Evolutionary conservation across 2,797 vertebrate genomes (phyloP), one percentile per base, ranked within the genome.

Genomic region (Aulostomus chinensis): DNA sequence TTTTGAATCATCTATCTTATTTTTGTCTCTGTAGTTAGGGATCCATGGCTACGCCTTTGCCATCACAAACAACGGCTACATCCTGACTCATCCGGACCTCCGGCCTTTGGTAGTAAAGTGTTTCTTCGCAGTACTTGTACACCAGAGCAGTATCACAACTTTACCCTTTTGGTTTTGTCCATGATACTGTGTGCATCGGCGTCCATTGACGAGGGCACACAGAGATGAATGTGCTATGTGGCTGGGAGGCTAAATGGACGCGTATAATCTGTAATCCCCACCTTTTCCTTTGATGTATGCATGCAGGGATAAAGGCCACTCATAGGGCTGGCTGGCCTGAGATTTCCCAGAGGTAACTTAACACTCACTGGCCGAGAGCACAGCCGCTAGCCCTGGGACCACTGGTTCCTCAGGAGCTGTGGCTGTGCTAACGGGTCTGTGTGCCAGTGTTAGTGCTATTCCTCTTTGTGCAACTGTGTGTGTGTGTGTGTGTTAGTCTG

Each of bases 41-140:
- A 98, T 98, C 90, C 97, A 99, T 0, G 96, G 97, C 14, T 99
- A 99, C 3, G 93, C 90, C 4, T 99, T 99, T 79, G 96, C 96
- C 49, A 93, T 99, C 85, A 99, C 96, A 26, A 99, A 97, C 89
- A 99, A 99, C 5, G 97, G 97, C 73, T 98, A 98, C 70, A 96
- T 99, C 85, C 87, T 99, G 88, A 97, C 92, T 3, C 97, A 99
- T 47, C 96, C 97, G 4, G 96, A 99, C 73, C 94, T 99, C 43
- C 88, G 96, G 58, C 96, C 95, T 43, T 83, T 98, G 94, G 97
- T 99, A 96, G n/a, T n/a, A 96, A 31, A 57, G 25, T 15, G 1
- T 43, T 71, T 64, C 22, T n/a, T n/a, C n/a, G n/a, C n/a, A n/a
- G n/a, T n/a, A n/a, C 21, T 7, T 22, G 21, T 7, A 22, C 21